Percentiles rank a stretch among this genome's conserved stretches.
These are phyloP conservation scores for Sebastes dallii DNA, from an alignment of 2,797 vertebrate species.

Conservation along the genomic window DNA sequence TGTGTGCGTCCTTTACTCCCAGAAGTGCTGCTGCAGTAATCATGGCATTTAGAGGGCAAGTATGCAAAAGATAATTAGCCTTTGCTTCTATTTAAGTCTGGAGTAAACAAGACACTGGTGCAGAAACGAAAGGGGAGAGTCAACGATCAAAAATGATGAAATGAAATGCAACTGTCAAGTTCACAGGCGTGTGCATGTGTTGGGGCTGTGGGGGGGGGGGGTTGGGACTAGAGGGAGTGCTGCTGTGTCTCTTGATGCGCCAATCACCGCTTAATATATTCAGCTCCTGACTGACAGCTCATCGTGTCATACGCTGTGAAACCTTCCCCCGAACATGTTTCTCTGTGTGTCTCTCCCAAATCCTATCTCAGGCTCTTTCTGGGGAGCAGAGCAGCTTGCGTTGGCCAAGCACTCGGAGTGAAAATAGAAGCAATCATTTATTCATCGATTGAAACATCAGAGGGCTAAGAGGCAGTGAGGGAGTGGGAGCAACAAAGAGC, in stretches of 20 bases:
- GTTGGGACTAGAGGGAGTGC: slow-evolving; percentile 18
- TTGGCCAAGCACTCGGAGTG: slow-evolving; percentile 65
- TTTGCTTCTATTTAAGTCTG: neutral
- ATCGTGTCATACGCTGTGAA: slow-evolving; percentile 45
- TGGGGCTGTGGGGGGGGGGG: neutral
- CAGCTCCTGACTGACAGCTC: slow-evolving; percentile 67
- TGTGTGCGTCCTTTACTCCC: slow-evolving; percentile 45
- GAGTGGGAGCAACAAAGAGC: slow-evolving; percentile 60
- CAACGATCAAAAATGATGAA: slow-evolving; percentile 60
- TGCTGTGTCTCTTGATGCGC: slow-evolving; percentile 45
- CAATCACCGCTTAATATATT: slow-evolving; percentile 57
- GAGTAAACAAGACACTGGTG: slow-evolving; percentile 25
- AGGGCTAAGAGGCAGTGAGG: slow-evolving; percentile 64
- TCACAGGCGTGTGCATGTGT: neutral
- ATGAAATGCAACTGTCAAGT: slow-evolving; percentile 65
- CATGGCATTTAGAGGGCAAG: slow-evolving; percentile 57
- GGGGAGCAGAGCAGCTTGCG: slow-evolving; percentile 59
- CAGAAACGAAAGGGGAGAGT: slow-evolving; percentile 20
- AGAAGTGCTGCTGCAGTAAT: slow-evolving; percentile 46
- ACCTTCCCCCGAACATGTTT: slow-evolving; percentile 47
- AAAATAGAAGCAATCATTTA: slow-evolving; percentile 87
- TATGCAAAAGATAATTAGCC: slow-evolving; percentile 37
- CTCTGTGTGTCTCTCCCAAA: slow-evolving; percentile 39
- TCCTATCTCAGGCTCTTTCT: slow-evolving; percentile 50
- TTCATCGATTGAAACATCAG: slow-evolving; percentile 86